Conservation (phyloP, 2,113 vertebrate genomes). For the Apodemus speciosus region DNA sequence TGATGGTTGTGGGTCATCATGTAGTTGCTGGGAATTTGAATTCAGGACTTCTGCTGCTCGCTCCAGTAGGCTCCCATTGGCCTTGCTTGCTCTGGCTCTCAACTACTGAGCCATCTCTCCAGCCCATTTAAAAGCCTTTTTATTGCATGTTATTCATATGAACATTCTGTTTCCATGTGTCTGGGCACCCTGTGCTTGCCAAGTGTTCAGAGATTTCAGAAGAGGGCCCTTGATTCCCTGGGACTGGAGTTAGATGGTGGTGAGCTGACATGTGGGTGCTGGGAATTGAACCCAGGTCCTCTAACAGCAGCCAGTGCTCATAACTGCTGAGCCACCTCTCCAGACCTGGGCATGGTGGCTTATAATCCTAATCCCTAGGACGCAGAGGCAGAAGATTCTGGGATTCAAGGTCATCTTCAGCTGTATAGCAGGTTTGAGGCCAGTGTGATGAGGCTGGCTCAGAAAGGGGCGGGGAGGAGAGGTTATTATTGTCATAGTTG, state of each 20-base stretch:
- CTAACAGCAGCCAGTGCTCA: too few species aligned
- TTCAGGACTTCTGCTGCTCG: too few species aligned
- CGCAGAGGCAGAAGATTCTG: neutral
- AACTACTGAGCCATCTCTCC: too few species aligned
- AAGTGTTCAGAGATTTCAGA: neutral
- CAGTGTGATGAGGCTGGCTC: neutral
- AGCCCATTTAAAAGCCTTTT: neutral
- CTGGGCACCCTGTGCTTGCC: neutral
- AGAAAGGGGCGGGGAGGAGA: neutral
- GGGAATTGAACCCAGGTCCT: neutral
- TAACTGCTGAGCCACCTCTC: too few species aligned
- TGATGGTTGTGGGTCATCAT: too few species aligned
- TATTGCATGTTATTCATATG: neutral
- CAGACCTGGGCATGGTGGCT: neutral
- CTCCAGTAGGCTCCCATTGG: too few species aligned
- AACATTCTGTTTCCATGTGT: neutral
- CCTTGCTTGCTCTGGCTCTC: too few species aligned
- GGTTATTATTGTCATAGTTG: neutral
- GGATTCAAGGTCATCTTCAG: neutral
- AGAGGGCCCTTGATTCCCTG: neutral
- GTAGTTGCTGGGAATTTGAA: too few species aligned
- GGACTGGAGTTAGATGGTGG: neutral
- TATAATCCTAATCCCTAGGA: neutral
- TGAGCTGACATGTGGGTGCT: neutral
- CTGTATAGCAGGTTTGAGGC: neutral